A percentile compares a stretch with the other conserved stretches of the same genome.
Conservation (phyloP, 53 echinoderm and acorn worm genomes). For the Echinometra lucunter region DNA sequence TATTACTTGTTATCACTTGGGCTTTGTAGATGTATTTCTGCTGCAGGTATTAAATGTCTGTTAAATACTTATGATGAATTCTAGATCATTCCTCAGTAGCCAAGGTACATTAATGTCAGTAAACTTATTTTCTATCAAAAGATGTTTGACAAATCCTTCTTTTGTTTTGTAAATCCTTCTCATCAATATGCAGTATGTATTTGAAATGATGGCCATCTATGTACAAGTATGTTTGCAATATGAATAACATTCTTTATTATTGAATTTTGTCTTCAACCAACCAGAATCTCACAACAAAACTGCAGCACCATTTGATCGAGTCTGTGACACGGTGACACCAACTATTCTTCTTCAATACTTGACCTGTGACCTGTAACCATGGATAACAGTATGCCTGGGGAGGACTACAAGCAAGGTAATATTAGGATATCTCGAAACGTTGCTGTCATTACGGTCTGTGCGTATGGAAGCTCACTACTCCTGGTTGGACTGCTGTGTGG, state of each 20-base stretch:
- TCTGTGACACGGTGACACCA: not conserved
- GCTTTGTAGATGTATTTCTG: too few species aligned
- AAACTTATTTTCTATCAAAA: not conserved
- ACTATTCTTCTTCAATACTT: not conserved
- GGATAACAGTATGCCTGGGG: constrained; percentile 48
- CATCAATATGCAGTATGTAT: not conserved
- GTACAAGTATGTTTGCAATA: not conserved
- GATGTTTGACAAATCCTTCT: not conserved
- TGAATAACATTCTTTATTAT: not conserved
- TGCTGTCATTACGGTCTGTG: not conserved
- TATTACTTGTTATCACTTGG: too few species aligned
- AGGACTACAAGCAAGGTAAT: not conserved
- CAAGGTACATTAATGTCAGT: too few species aligned
- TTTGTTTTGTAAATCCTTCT: not conserved
- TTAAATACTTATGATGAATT: too few species aligned
- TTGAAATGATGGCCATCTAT: not conserved
- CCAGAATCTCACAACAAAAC: not conserved
- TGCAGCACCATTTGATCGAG: not conserved
- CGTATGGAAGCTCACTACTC: constrained; percentile 4
- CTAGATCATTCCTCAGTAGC: too few species aligned
- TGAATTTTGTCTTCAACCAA: not conserved
- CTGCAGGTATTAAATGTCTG: too few species aligned
- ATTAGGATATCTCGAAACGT: not conserved
- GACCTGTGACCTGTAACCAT: constrained; percentile 17
- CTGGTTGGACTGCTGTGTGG: constrained; percentile 71